These are phyloP conservation scores for Agrypnia vestita DNA, from an alignment of 1,140 invertebrate species.

Conservation along the genomic window DNA sequence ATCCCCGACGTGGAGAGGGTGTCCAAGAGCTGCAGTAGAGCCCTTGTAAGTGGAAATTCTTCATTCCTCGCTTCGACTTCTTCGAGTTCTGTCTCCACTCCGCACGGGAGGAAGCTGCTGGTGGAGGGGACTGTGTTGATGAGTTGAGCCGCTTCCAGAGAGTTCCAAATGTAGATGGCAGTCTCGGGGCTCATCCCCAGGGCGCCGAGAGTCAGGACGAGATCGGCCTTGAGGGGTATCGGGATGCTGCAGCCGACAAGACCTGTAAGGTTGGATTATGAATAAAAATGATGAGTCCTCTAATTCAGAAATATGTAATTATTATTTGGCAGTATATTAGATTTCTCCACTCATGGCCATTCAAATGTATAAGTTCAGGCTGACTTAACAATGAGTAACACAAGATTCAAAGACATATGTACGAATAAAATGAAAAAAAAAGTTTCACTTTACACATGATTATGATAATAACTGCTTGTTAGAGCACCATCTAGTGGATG, in stretches of 20 bases:
- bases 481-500: too few species aligned
- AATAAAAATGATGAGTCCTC: too few species aligned
- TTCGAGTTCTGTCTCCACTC: conserved; percentile 80
- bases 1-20: conserved; percentile 84
- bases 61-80: conserved; percentile 90
- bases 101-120: conserved; percentile 78
- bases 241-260: conserved; percentile 90
- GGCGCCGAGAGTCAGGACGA: conserved; percentile 84
- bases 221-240: conserved; percentile 86
- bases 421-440: too few species aligned
- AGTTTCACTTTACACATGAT: too few species aligned
- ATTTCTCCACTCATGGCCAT: too few species aligned
- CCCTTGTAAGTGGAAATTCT: conserved; percentile 87
- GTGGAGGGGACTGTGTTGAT: conserved; percentile 80
- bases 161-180: conserved; percentile 88
- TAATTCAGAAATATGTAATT: too few species aligned
- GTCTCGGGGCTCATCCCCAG: conserved; percentile 83
- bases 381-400: too few species aligned
- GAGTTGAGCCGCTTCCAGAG: conserved; percentile 89
- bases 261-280: conserved; percentile 74
- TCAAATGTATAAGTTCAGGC: too few species aligned
- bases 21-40: conserved; percentile 85
- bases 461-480: too few species aligned
- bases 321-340: too few species aligned
- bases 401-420: too few species aligned